A percentile compares a stretch with the other conserved stretches of the same genome.
Conservation (phyloP, 2,113 vertebrate species). For the Zosterops pallidus region DNA sequence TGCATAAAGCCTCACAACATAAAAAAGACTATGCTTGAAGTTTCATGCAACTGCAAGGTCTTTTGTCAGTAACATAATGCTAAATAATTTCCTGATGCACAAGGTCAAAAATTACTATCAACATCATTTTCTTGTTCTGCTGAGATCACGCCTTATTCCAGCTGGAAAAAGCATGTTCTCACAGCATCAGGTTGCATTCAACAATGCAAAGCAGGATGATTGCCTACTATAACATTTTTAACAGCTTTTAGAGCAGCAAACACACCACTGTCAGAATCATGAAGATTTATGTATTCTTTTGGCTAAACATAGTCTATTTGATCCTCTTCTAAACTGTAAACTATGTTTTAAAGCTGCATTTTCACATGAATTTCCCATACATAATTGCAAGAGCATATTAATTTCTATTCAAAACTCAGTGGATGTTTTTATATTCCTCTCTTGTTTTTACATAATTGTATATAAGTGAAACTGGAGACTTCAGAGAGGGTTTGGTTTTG, state of each 20-base stretch:
- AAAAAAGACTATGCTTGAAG: not conserved
- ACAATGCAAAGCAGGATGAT: not conserved
- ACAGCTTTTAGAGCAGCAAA: not conserved
- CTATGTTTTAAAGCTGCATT: not conserved
- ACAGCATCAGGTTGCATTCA: not conserved
- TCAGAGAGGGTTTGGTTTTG: not conserved
- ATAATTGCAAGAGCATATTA: not conserved
- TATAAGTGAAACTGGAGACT: not conserved
- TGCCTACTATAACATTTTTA: not conserved
- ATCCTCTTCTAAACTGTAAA: slow-evolving; percentile 6
- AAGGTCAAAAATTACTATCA: slow-evolving; percentile 21
- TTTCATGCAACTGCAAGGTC: not conserved
- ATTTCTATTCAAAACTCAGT: not conserved
- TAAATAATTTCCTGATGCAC: slow-evolving; percentile 3
- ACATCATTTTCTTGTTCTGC: not conserved
- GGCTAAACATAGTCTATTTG: not conserved
- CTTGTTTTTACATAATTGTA: not conserved
- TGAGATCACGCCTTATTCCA: slow-evolving; percentile 17
- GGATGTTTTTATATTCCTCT: not conserved
- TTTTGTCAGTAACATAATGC: not conserved
- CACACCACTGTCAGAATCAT: not conserved
- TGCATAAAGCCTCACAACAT: not conserved
- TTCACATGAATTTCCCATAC: not conserved
- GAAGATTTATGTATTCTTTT: not conserved
- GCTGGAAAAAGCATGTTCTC: not conserved